Percentiles rank a stretch among this genome's conserved stretches.
Conservation (phyloP, 2,113 vertebrate genomes). For the Melanostigma gelatinosum region DNA sequence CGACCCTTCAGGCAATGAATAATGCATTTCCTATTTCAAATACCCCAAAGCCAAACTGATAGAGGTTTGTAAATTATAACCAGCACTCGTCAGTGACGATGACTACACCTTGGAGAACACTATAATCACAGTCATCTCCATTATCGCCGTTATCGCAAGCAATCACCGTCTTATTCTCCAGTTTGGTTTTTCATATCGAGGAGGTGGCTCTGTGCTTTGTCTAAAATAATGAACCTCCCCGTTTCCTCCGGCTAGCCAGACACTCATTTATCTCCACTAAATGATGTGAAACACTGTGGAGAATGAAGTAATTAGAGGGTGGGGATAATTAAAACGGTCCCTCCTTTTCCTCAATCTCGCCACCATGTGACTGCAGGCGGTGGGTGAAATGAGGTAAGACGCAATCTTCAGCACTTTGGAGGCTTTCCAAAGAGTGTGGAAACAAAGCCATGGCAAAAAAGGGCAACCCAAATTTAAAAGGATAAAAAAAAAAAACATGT, state of each 20-base stretch:
- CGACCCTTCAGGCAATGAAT: conserved; percentile 24
- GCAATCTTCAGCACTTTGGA: conserved; percentile 13
- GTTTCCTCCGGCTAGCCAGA: conserved; percentile 69
- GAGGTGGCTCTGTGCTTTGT: conserved; percentile 70
- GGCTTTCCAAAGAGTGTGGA: not conserved
- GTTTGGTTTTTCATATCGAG: conserved; percentile 59
- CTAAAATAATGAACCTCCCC: conserved; percentile 76
- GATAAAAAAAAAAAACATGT: not conserved
- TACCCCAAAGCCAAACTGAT: conserved; percentile 42
- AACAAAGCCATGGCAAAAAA: conserved; percentile 33
- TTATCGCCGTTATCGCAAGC: conserved; percentile 62
- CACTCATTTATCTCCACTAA: conserved; percentile 77
- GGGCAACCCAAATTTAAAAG: not conserved
- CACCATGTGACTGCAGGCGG: conserved; percentile 51
- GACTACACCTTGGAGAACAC: conserved; percentile 57
- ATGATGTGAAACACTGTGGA: conserved; percentile 75
- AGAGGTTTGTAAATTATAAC: conserved; percentile 52
- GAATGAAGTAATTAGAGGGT: conserved; percentile 77
- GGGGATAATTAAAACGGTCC: conserved; percentile 79
- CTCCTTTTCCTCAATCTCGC: conserved; percentile 51
- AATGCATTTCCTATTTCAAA: conserved; percentile 60
- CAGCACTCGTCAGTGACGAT: conserved; percentile 26
- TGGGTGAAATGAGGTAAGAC: conserved; percentile 63
- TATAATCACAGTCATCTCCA: conserved; percentile 63
- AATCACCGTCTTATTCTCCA: conserved; percentile 51